Evolutionary conservation across 2,888 invertebrate genomes (phyloP), one percentile per base, ranked within the genome.

Genomic region (Apamea sordens): DNA sequence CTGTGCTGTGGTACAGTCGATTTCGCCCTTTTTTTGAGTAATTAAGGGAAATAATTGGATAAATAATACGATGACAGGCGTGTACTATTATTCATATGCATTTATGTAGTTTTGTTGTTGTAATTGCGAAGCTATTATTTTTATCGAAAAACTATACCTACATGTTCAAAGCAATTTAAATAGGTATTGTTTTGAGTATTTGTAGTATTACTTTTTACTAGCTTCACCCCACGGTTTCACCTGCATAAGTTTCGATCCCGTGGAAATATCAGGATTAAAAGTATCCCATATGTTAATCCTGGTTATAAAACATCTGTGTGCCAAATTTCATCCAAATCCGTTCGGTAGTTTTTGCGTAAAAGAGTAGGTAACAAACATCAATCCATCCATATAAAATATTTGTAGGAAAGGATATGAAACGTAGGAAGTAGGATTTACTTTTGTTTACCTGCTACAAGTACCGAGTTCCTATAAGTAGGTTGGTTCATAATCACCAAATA

Each of bases 1-100:
- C 73, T 84, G 79, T 82, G 82, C 73, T 84, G 79, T 82, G 83
- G 92, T 93, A 92, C 91, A 91, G 91, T 91, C 82, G 78, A 41
- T 75, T 69, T 87, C 79, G 80, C 44, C 59, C 65, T 83, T 81
- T 88, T 89, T 88, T 80, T 79, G 73, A 81, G 87, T 83, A 86
- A 89, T 90, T 87, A 89, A 83, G 78, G 83, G 63, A 86, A 82
- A 86, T 82, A 86, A 83, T 77, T 79, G 86, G 79, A 77, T 83
- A 86, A 80, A 78, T 82, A 88, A 78, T 71, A 56, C 73, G 78
- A 78, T 83, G 86, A 88, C 84, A 88, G 74, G 76, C 76, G 70
- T 65, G 77, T 69, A 73, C 70, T 72, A 74, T 78, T 69, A 69
- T 83, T 78, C 74, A 71, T 83, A 44, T 78, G 63, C 41, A 73